These are phyloP conservation scores for Mnemiopsis leidyi DNA, from an alignment of 37 sponge, comb jelly and placozoan genomes.

Conservation along the genomic window DNA sequence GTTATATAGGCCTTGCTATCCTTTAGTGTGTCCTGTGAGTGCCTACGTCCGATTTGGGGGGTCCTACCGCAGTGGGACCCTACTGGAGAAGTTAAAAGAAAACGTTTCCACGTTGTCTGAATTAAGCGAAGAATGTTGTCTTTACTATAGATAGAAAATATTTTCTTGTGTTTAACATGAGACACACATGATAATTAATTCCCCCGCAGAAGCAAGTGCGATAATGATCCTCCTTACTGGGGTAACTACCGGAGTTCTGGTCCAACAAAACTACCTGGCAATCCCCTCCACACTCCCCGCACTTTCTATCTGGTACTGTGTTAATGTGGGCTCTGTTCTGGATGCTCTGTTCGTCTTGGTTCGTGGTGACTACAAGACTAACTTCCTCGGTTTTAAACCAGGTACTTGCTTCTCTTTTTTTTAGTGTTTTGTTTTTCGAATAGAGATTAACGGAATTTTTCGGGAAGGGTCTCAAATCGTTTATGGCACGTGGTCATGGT, in stretches of 20 bases:
- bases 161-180: neutral
- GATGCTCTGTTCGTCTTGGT: neutral
- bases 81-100: constrained; percentile 50
- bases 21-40: too few species aligned
- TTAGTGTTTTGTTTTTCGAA: too few species aligned
- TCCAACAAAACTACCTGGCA: neutral
- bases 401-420: too few species aligned
- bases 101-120: neutral
- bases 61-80: too few species aligned
- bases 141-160: neutral
- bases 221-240: neutral
- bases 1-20: too few species aligned
- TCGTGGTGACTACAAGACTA: neutral
- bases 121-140: neutral
- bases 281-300: neutral
- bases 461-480: too few species aligned
- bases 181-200: neutral
- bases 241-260: neutral
- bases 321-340: neutral
- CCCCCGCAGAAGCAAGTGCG: neutral
- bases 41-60: too few species aligned
- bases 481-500: too few species aligned
- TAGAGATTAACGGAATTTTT: too few species aligned
- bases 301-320: constrained; percentile 13
- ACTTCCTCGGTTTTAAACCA: constrained; percentile 22